phyloP scores from a whole-genome alignment of 2,888 invertebrate species.

The Laothoe populi region DNA sequence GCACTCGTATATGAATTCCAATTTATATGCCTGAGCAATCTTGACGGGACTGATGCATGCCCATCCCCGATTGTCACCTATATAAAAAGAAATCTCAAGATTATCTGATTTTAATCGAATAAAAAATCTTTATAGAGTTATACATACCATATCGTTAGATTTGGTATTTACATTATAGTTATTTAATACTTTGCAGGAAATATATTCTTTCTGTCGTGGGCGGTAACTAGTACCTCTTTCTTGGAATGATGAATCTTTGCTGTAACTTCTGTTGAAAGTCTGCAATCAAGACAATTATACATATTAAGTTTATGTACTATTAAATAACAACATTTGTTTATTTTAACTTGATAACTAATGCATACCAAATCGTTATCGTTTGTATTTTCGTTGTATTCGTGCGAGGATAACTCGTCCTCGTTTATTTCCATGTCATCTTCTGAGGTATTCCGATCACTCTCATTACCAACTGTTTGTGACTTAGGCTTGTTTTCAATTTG shows the following conservation, averaged over 20 bases:
- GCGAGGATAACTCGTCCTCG: neutral
- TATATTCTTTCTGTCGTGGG: conserved; percentile 31
- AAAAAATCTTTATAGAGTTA: neutral
- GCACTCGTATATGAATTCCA: conserved; percentile 80
- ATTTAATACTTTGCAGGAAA: conserved; percentile 33
- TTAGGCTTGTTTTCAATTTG: conserved; percentile 41
- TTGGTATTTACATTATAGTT: conserved; percentile 36
- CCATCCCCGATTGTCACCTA: conserved; percentile 59
- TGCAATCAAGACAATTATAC: neutral
- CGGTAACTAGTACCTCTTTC: conserved; percentile 13
- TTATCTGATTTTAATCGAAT: neutral
- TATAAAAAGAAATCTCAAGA: conserved; percentile 17
- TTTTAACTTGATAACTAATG: neutral
- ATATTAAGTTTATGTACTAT: neutral
- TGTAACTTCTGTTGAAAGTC: conserved; percentile 3
- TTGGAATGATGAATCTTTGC: conserved; percentile 20
- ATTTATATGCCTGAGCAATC: conserved; percentile 66
- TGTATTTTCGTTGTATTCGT: neutral
- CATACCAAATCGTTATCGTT: neutral
- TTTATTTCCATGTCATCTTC: conserved; percentile 30
- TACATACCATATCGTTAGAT: conserved; percentile 39
- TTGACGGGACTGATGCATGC: conserved; percentile 49
- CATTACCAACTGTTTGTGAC: conserved; percentile 29
- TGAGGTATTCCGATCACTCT: conserved; percentile 28
- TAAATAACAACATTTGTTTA: neutral